Conservation (phyloP, 2,888 invertebrate genomes). For the Scaptomyza cyrtandrae region DNA sequence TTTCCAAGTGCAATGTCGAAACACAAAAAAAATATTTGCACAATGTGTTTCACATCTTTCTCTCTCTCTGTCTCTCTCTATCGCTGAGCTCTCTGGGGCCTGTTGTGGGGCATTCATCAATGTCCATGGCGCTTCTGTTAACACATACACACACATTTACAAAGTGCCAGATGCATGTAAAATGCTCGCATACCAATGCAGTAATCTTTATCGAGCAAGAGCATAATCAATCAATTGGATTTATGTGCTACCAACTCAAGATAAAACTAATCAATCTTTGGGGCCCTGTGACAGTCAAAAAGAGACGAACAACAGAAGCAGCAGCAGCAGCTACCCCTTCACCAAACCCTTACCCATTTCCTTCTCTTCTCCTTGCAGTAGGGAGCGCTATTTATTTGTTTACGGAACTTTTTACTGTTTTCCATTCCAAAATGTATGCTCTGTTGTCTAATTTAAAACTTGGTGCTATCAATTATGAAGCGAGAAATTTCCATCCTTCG, state of each 20-base stretch:
- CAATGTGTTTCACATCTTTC: conserved; percentile 18
- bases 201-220: conserved; percentile 77
- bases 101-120: conserved; percentile 71
- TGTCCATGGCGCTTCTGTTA: conserved; percentile 72
- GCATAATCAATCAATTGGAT: conserved; percentile 84
- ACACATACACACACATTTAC: conserved; percentile 27
- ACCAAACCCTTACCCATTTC: neutral
- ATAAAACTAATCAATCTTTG: conserved; percentile 83
- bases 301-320: conserved; percentile 40
- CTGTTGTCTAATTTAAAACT: conserved; percentile 47
- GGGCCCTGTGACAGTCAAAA: conserved; percentile 60
- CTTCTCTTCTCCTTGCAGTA: conserved; percentile 20
- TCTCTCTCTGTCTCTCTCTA: too few species aligned
- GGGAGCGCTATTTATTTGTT: conserved; percentile 56
- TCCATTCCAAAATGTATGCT: conserved; percentile 37
- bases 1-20: conserved; percentile 19
- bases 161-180: conserved; percentile 51
- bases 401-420: conserved; percentile 23
- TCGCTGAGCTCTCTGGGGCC: conserved; percentile 13
- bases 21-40: conserved; percentile 34
- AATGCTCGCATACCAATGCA: conserved; percentile 61
- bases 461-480: conserved; percentile 64
- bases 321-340: conserved; percentile 1
- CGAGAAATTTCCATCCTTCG: conserved; percentile 19
- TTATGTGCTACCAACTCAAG: conserved; percentile 82